phyloP scores from a whole-genome alignment of 2,797 vertebrate species.

The Eulemur albifrons region DNA sequence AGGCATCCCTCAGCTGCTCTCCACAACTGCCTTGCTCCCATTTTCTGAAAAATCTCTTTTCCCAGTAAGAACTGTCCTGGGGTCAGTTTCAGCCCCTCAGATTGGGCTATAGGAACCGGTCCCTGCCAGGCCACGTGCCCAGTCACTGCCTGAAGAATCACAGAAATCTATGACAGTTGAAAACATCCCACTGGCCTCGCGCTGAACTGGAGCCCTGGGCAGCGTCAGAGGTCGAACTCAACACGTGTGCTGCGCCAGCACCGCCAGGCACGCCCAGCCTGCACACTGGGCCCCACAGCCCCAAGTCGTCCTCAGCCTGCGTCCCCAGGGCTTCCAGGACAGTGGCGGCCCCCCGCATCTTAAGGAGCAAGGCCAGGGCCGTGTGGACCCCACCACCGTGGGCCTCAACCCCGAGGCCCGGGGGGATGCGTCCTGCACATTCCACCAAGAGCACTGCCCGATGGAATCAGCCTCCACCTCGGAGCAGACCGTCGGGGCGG shows the following conservation, averaged over 20 bases:
- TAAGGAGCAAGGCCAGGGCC: rapidly evolving
- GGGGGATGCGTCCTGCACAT: rapidly evolving
- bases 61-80: background rate
- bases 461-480: rapidly evolving
- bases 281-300: background rate
- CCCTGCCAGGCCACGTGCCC: rapidly evolving
- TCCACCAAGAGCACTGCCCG: rapidly evolving
- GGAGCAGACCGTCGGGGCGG: background rate
- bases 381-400: rapidly evolving
- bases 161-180: background rate
- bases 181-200: background rate
- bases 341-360: background rate
- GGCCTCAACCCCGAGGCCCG: background rate
- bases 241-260: rapidly evolving
- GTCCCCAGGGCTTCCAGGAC: background rate
- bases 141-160: background rate
- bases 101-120: rapidly evolving
- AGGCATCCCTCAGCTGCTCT: rapidly evolving
- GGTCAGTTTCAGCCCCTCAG: background rate
- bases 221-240: rapidly evolving
- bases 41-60: background rate
- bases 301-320: no score
- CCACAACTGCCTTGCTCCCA: background rate
- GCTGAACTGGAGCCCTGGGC: background rate
- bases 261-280: background rate